Evolutionary conservation across 1,140 invertebrate genomes (phyloP), one percentile per base, ranked within the genome.

Genomic region (Berghia stephanieae): DNA sequence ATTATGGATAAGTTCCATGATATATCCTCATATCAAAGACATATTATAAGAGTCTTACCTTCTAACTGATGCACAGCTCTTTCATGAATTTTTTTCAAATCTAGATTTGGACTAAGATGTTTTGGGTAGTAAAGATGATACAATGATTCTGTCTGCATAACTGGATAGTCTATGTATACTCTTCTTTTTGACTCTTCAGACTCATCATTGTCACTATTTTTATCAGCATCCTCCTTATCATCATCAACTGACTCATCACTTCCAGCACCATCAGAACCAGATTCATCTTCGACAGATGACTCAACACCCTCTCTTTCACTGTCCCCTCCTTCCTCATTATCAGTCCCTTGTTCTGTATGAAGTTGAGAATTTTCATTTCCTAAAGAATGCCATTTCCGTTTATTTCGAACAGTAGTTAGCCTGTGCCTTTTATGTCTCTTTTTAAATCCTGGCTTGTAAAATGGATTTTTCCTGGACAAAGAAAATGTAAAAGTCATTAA

Each of bases 61-160:
- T 76, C 74, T 3, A 34, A 36, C 38, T 76, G 74, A n/a, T n/a
- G n/a, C n/a, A n/a, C n/a, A n/a, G n/a, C n/a, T n/a, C n/a, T n/a
- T 76, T 75, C 72, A 27, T 60, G 52, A 10, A 75, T 8, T 42
- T 44, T 75, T 34, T 75, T 75, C 27, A 42, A 36, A 75, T 75
- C 72, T 46, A 57, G 72, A 75, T 57, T 75, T 8, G 74, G 42
- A 31, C 38, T 67, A 46, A 52, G 21, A 60, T 76, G 60, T 67
- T 68, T 67, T 10, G 74, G 74, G 44, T 76, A 76, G 42, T 76
- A 76, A 1, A 76, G 63, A 52, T 76, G 74, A 76, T 76, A 76
- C 18, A 76, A 60, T 66, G 63, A 36, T 43, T 76, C 74, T 46
- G 74, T 76, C 38, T 67, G 74, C 74, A 76, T 76, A n/a, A 68